phyloP scores from a whole-genome alignment of 30 jellyfish, hydroid and myxozoan genomes.

The Aurelia aurita complex sp. Pacific region DNA sequence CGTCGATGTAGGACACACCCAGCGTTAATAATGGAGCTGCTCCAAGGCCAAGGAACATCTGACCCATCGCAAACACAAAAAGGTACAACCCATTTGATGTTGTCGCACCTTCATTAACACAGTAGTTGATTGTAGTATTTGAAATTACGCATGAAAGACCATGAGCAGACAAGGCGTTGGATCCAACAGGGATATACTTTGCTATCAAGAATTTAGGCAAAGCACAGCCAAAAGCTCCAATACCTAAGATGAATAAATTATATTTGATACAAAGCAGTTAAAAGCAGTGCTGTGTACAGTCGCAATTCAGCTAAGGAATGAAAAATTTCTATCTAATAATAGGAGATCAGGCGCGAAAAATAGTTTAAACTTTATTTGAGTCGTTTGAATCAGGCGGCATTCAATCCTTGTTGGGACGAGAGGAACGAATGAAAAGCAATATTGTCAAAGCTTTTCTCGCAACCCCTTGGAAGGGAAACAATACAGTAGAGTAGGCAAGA shows the following conservation, averaged over 20 bases:
- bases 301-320: too few relatives aligned
- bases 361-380: too few relatives aligned
- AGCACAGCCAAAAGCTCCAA: slow-evolving; percentile 68
- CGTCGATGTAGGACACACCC: slow-evolving; percentile 77
- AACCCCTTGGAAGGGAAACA: too few relatives aligned
- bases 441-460: too few relatives aligned
- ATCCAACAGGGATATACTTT: slow-evolving; percentile 37
- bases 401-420: too few relatives aligned
- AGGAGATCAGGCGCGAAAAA: too few relatives aligned
- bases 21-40: slow-evolving; percentile 74
- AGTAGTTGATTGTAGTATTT: slow-evolving; percentile 23
- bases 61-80: slow-evolving; percentile 49
- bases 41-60: slow-evolving; percentile 76
- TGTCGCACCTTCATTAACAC: background rate
- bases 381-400: too few relatives aligned
- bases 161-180: background rate
- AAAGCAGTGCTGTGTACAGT: background rate
- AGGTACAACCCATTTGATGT: slow-evolving; percentile 32
- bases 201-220: slow-evolving; percentile 68
- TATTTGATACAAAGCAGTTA: background rate
- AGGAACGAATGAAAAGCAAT: too few relatives aligned
- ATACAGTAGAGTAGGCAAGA: too few relatives aligned
- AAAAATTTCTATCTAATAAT: too few relatives aligned
- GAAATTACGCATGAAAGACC: slow-evolving; percentile 13
- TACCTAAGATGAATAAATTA: slow-evolving; percentile 7